Base-by-base conservation (phyloP, 1,140 invertebrate species). In the Bombus sylvicola region DNA sequence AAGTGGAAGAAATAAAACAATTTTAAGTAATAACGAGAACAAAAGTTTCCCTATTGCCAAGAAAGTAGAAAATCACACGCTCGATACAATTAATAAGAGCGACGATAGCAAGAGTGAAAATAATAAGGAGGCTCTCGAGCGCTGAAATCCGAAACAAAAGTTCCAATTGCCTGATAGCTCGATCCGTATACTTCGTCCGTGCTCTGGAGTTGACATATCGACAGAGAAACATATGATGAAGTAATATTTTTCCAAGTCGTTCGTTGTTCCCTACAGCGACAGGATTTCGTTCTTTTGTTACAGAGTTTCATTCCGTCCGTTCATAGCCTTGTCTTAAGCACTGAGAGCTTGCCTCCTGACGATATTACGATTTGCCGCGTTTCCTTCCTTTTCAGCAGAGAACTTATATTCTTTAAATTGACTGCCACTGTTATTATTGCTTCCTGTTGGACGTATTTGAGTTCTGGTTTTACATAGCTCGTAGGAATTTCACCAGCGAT, bases 151-250 rank as follows among this genome's bases (percentile, higher is more conserved):
- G 68, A 84, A 84, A 84, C 53, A 79, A 84, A 62, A 69, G 76
- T 79, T 43, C 31, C 66, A n/a, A 41, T 71, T 79, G 76, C 43
- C 34, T 69, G 75, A 83, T 78, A 78, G 83, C 47, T 79, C 83
- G 66, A 79, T 84, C 39, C 76, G 64, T 84, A 84, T 69, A 77
- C 39, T 39, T 53, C 34, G 66, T 53, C 43, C 10, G 37, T 71
- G 76, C 81, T 69, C 88, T 90, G 89, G 74, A 79, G 74, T 90
- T 90, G 89, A 90, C 89, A 82, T 90, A 90, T 90, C 89, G 89
- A 90, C 89, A 90, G 88, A 85, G 88, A 89, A 90, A 90, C 81
- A 90, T 87, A 90, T 87, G 89, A 87, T 87, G 89, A 85, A 89
- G 89, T 90, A 90, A 90, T 90, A 90, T 90, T 89, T 90, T 85